A percentile compares a stretch with the other conserved stretches of the same genome.
Evolutionary conservation across 2,888 invertebrate genomes (phyloP).

Genomic region (Acutogordius australiensis): DNA sequence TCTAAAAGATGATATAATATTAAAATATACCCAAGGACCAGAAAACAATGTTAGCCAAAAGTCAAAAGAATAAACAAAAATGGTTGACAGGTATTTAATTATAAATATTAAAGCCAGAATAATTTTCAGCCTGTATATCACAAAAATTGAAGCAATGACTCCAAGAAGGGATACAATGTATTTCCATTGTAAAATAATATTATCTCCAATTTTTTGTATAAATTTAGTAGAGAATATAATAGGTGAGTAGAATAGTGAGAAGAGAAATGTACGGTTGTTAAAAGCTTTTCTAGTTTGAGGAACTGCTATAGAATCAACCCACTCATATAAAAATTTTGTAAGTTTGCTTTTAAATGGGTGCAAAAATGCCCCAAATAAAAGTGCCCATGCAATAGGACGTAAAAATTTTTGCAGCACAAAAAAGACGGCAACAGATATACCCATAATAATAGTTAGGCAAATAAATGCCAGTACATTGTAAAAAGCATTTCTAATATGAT

Average conservation of each 20-base stretch:
- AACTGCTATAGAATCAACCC: not conserved
- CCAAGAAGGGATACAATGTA: not conserved
- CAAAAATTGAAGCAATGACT: not conserved
- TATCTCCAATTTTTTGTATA: conserved; percentile 3
- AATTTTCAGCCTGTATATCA: not conserved
- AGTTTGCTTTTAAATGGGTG: conserved; percentile 8
- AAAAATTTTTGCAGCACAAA: conserved; percentile 7
- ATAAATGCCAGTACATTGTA: conserved; percentile 2
- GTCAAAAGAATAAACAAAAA: conserved; percentile 1
- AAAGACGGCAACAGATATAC: not conserved
- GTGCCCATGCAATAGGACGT: conserved; percentile 4
- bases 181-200: not conserved
- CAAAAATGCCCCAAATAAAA: conserved; percentile 5
- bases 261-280: not conserved
- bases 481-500: conserved; percentile 8
- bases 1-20: not conserved
- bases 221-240: not conserved
- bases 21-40: not conserved
- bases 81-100: not conserved
- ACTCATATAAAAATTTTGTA: not conserved
- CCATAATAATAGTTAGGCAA: not conserved
- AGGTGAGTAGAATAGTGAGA: not conserved
- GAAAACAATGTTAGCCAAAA: conserved; percentile 3
- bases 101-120: not conserved
- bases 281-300: not conserved